Base-by-base conservation (phyloP, 2,888 invertebrate genomes). In the Pediacus dermestoides region DNA sequence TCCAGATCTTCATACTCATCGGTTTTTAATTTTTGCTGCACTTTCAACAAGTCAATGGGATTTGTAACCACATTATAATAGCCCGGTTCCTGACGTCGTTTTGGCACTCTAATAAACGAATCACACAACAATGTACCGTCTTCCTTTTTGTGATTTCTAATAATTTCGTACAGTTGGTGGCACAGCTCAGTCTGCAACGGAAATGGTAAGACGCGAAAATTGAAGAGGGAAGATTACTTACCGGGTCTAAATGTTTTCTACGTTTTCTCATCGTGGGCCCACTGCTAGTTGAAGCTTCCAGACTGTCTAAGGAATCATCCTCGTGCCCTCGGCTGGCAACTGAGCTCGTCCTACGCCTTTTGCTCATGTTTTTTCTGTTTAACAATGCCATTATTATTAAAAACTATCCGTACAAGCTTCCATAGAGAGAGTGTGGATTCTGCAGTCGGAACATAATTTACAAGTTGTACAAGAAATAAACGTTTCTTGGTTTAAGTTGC, bases 1-100 rank as follows among this genome's bases (percentile, higher is more conserved):
- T 94, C 93, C 52, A 96, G 78, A 63, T 93, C 92, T 52, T 88
- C 87, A 68, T 99, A 99, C 36, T 95, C 94, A 56, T 97, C 96
- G 0, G 91, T 94, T 77, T 94, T 95, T 6, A 97, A 71, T 67
- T 96, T 97, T 63, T 95, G 95, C 67, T 96, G 95, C 2, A 99
- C 92, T 69, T 88, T 82, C 25, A 95, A 71, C 60, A 99, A 75
- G 69, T 99, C 97, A 63, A 99, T 97, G 1, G 97, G 97, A 63
- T 90, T 90, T 4, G 82, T 79, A 1, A 99, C 92, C 21, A 92
- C 88, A 72, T 91, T 90, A 68, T 91, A 90, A 63, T 92, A 91
- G 37, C 85, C 84, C 1, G 90, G 90, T 61, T 92, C 91, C 61
- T 89, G 94, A 39, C 95, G 78, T 42, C 94, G 77, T 63, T 96